Percentiles rank a stretch among this genome's conserved stretches.
Evolutionary conservation across 2,113 vertebrate genomes (phyloP).

Genomic region (Zootoca vivipara): DNA sequence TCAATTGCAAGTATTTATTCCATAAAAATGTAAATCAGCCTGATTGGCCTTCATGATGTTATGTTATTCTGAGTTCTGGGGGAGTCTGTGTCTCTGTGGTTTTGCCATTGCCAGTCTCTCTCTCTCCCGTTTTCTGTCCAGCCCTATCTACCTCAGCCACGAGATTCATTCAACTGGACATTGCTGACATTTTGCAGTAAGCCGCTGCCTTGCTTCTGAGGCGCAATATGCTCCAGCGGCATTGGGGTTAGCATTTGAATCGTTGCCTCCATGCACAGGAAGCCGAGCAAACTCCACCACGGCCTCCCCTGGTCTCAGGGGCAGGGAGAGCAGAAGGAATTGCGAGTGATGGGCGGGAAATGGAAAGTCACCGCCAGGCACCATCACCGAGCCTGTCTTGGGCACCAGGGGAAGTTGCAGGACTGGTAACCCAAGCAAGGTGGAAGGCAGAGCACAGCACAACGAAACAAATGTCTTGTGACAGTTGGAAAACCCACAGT

Average conservation of each 20-base stretch:
- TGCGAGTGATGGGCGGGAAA: neutral
- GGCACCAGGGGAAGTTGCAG: fast-evolving
- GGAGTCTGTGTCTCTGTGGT: neutral
- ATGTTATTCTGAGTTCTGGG: neutral
- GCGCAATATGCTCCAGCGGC: neutral
- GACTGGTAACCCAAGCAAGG: neutral
- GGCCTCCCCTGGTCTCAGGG: neutral
- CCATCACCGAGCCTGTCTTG: neutral
- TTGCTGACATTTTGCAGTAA: neutral
- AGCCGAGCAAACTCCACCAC: neutral
- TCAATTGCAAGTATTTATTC: neutral
- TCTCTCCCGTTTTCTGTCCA: neutral
- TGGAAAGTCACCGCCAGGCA: neutral
- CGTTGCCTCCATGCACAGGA: neutral
- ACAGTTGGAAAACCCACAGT: conserved; percentile 8
- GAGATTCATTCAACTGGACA: neutral
- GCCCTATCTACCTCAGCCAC: neutral
- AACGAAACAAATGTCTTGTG: conserved; percentile 36
- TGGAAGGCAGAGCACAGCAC: fast-evolving
- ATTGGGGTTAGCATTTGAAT: neutral
- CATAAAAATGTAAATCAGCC: neutral
- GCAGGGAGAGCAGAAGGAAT: neutral
- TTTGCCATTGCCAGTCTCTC: neutral
- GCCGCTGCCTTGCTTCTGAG: neutral
- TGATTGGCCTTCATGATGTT: neutral